These are phyloP conservation scores for Pheosia gnoma DNA, from an alignment of 2,888 invertebrate genomes.

Conservation along the genomic window DNA sequence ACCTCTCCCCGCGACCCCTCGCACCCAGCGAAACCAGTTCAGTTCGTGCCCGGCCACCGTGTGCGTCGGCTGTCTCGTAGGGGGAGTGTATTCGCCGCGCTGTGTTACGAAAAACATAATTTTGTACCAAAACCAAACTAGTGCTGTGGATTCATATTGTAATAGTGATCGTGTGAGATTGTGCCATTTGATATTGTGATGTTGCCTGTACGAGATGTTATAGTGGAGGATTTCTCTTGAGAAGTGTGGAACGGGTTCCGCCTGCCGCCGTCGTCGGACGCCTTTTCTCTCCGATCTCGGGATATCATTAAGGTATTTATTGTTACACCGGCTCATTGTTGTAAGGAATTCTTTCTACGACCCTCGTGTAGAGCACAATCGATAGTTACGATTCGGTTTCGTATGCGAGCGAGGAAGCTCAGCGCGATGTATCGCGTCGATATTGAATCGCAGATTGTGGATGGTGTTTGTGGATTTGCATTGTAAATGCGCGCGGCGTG, in stretches of 20 bases:
- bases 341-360: conserved; percentile 79
- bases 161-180: conserved; percentile 77
- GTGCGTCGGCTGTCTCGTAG: conserved; percentile 66
- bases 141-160: conserved; percentile 76
- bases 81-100: conserved; percentile 58
- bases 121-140: conserved; percentile 74
- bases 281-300: conserved; percentile 79
- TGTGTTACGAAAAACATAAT: conserved; percentile 78
- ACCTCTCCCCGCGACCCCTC: conserved; percentile 56
- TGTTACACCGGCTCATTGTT: conserved; percentile 83
- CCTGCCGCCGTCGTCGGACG: conserved; percentile 74
- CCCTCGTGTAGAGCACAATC: conserved; percentile 76
- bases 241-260: conserved; percentile 74
- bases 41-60: conserved; percentile 81
- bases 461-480: conserved; percentile 75
- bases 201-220: conserved; percentile 69
- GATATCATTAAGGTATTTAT: conserved; percentile 85
- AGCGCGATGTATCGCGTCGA: conserved; percentile 59
- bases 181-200: conserved; percentile 76
- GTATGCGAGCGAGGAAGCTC: conserved; percentile 53
- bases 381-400: conserved; percentile 69
- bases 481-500: conserved; percentile 73
- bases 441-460: conserved; percentile 68
- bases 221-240: conserved; percentile 80
- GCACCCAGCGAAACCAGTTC: conserved; percentile 76